Base-by-base conservation (phyloP, 2,797 vertebrate genomes). In the Hippopotamyrus pictus region DNA sequence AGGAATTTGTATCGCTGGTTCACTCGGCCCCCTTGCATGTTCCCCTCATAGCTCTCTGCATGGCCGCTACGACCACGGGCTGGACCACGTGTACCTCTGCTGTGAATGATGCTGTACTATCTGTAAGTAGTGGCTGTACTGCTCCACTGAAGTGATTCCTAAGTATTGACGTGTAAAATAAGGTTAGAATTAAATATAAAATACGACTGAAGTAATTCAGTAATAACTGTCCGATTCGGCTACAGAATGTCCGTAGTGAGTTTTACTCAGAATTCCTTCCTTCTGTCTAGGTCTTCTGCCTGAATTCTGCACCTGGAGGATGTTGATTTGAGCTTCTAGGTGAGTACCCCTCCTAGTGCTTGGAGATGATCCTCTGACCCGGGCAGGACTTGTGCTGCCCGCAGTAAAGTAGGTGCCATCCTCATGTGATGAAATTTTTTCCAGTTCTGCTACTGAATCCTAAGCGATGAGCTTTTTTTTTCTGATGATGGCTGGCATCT, bases 391-490 rank as follows among this genome's bases (percentile, higher is more conserved):
- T 65, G 17, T 83, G 6, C 44, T 4, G 19, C 14, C 3, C 2
- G 5, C 8, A 3, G n/a, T 83, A 22, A 25, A 2, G 41, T 5
- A 84, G 82, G 11, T 84, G 82, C 46, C 8, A 9, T 25, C 44
- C 6, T 83, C n/a, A 11, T 44, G 41, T 84, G 82, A 84, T 84
- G 82, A 84, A 48, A 84, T 50, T 9, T 84, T 50, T 5, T 22
- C 82, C 82, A 84, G 82, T 84, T 84, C 82, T 84, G 82, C 82
- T 84, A 50, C 82, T 84, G 82, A 84, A 50, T 44, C 82, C 17
- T 84, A 46, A 84, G 82, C 46, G 82, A 84, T 84, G 82, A 84
- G 46, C 82, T 50, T 69, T 50, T 44, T 84, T 22, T 0, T 11
- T 12, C 79, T 83, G 79, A 83, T 22, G n/a, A 84, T n/a, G 82